Conservation (phyloP, 2,113 vertebrate genomes). For the Pangasianodon hypophthalmus region DNA sequence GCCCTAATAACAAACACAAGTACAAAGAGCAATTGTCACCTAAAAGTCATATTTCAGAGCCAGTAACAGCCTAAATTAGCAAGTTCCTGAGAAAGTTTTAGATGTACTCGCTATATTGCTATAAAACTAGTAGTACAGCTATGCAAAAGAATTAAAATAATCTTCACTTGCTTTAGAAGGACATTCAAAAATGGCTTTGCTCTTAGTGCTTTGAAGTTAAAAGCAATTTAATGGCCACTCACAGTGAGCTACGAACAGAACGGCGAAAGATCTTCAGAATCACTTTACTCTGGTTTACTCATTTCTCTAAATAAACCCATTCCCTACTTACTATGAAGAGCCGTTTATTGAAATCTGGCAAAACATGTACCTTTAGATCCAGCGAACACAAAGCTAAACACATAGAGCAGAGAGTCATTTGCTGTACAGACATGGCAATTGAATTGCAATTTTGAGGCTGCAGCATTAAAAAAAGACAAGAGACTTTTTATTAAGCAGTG, state of each 20-base stretch:
- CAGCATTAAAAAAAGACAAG: not conserved
- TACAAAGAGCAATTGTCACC: not conserved
- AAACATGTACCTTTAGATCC: slow-evolving; percentile 12
- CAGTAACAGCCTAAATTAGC: not conserved
- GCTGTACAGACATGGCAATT: not conserved
- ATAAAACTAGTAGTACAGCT: not conserved
- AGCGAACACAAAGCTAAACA: slow-evolving; percentile 12
- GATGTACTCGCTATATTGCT: not conserved
- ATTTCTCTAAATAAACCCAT: slow-evolving; percentile 42
- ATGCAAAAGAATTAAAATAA: slow-evolving; percentile 18
- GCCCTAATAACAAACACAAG: not conserved
- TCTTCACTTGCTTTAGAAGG: slow-evolving; percentile 4
- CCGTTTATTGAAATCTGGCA: slow-evolving; percentile 11
- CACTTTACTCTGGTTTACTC: slow-evolving; percentile 44
- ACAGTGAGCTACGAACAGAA: slow-evolving; percentile 26
- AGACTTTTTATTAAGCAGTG: slow-evolving; percentile 3
- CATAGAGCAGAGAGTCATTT: slow-evolving; percentile 23
- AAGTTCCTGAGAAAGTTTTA: not conserved
- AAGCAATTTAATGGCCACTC: slow-evolving; percentile 57
- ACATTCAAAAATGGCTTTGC: slow-evolving; percentile 16
- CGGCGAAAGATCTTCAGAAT: slow-evolving; percentile 27
- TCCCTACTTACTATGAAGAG: slow-evolving; percentile 5
- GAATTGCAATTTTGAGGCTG: not conserved
- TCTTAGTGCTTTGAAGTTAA: slow-evolving; percentile 49
- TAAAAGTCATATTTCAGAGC: not conserved